Percentiles rank a stretch among this genome's conserved stretches.
Conservation (phyloP, 1,140 invertebrate genomes). For the Orius laevigatus region DNA sequence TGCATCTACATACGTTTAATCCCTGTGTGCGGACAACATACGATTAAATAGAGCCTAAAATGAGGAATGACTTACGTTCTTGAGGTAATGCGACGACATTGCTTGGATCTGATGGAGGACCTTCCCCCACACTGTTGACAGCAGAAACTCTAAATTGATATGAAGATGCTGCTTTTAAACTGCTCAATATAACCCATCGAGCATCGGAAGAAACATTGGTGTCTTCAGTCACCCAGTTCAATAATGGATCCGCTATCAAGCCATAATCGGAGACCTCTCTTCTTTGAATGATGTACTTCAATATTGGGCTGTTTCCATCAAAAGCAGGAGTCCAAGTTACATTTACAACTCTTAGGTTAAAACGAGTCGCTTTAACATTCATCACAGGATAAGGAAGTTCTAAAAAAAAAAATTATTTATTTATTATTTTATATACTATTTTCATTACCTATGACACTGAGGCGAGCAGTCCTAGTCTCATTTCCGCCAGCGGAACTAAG, state of each 20-base stretch:
- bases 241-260: constrained; percentile 57
- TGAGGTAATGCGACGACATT: constrained; percentile 77
- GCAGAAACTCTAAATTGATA: constrained; percentile 94
- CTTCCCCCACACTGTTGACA: constrained; percentile 88
- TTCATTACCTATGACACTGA: constrained; percentile 52
- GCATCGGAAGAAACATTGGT: constrained; percentile 67
- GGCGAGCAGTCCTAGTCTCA: constrained; percentile 65
- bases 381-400: constrained; percentile 86
- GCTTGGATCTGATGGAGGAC: constrained; percentile 72
- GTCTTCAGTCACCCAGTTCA: constrained; percentile 78
- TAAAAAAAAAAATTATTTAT: constrained; percentile 5
- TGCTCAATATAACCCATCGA: constrained; percentile 63
- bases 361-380: constrained; percentile 57
- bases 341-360: constrained; percentile 54
- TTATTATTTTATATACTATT: background rate
- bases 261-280: constrained; percentile 70
- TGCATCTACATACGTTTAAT: no score
- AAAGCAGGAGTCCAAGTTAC: constrained; percentile 89
- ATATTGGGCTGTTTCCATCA: constrained; percentile 89
- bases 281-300: constrained; percentile 85
- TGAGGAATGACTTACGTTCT: constrained; percentile 52
- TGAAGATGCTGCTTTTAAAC: constrained; percentile 80
- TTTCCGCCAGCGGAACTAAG: constrained; percentile 79
- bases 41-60: background rate
- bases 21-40: no score